A percentile compares a stretch with the other conserved stretches of the same genome.
Conservation (phyloP, 2,888 invertebrate species). For the Ganaspis brasiliensis region DNA sequence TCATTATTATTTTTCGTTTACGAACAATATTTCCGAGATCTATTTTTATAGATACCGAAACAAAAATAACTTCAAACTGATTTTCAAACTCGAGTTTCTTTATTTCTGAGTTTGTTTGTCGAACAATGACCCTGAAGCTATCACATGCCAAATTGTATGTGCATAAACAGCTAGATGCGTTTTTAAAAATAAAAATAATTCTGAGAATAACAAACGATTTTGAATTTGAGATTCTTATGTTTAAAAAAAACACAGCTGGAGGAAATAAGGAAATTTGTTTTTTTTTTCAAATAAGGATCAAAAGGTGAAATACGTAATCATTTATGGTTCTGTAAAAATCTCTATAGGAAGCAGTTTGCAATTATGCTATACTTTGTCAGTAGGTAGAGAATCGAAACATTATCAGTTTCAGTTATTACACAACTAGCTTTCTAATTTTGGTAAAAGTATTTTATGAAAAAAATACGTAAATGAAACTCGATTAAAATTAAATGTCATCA, state of each 20-base stretch:
- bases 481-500: not conserved
- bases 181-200: not conserved
- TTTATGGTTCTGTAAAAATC: not conserved
- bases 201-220: not conserved
- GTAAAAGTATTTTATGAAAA: not conserved
- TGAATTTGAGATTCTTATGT: too few species aligned
- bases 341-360: too few species aligned
- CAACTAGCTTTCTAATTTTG: conserved; percentile 12
- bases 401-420: conserved; percentile 14
- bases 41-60: too few species aligned
- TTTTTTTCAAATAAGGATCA: too few species aligned
- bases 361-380: not conserved
- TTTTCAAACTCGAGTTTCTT: not conserved
- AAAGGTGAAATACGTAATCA: not conserved
- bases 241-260: too few species aligned
- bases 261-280: too few species aligned
- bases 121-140: conserved; percentile 3
- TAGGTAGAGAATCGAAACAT: not conserved
- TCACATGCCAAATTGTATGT: not conserved
- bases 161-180: conserved; percentile 12
- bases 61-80: too few species aligned
- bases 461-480: not conserved
- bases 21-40: too few species aligned
- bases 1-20: too few species aligned
- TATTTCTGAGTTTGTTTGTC: not conserved